Base-by-base conservation (phyloP, 2,113 vertebrate species). In the Eubucco bourcierii region DNA sequence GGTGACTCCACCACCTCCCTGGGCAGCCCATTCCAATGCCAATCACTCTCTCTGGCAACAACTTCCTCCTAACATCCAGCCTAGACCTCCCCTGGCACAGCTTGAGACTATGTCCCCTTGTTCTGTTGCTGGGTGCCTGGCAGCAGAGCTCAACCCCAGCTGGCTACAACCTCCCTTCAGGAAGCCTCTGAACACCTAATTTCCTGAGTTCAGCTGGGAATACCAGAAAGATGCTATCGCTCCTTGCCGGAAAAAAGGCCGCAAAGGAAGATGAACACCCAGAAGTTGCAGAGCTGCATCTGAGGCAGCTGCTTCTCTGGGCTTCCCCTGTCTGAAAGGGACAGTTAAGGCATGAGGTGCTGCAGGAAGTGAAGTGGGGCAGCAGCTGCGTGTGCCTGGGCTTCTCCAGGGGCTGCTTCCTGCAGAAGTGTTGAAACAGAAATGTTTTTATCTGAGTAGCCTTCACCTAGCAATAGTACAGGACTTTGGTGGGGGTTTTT, bases 301-400 rank as follows among this genome's bases (percentile, higher is more conserved):
- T 47, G 28, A 12, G 6, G 24, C 60, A 55, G 39, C 12, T n/a
- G 39, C 0, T n/a, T 73, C 20, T 72, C 15, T 33, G 61, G 13
- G 33, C 21, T 80, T 1, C 3, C 37, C 41, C 34, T 31, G 25
- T 47, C 63, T 27, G 60, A 34, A 19, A 14, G 15, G 56, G 41
- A 28, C 31, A 2, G 1, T 0, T 12, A 12, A 0, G 0, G 65
- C 9, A 20, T 0, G 34, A 56, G 81, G n/a, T 67, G 76, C 52
- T 78, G 58, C 1, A 0, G 66, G 80, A 92, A 77, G 75, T 31
- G 70, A 84, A 24, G 27, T 3, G 4, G 52, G 61, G 41, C 78
- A 93, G 70, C 63, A 88, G 74, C 37, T 58, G n/a, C 2, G 10
- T 47, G 67, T 12, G 70, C 33, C 55, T 61, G 21, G 46, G 59